Evolutionary conservation across 2,113 vertebrate species (phyloP).

Genomic region (Ailurus styani): DNA sequence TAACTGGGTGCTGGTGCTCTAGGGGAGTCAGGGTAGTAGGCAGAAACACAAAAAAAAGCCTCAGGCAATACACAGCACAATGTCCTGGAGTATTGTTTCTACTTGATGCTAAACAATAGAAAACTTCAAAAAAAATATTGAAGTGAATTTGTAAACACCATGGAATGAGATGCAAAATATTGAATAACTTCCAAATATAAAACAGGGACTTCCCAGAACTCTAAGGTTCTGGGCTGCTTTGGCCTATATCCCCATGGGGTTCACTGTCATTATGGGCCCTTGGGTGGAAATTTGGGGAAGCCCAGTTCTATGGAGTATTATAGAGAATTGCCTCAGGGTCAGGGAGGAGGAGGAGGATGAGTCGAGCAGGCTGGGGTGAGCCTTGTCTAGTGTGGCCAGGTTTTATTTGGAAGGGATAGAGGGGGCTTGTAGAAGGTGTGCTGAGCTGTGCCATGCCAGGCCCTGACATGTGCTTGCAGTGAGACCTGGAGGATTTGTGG

Average conservation of each 20-base stretch:
- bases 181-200: neutral
- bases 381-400: neutral
- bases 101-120: neutral
- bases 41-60: neutral
- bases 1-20: too few species aligned
- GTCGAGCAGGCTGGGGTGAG: neutral
- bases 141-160: neutral
- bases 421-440: neutral
- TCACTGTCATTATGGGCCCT: neutral
- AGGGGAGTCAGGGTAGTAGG: too few species aligned
- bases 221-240: neutral
- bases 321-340: neutral
- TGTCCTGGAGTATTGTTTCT: neutral
- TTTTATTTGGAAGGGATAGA: neutral
- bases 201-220: neutral
- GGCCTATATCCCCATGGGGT: neutral
- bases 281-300: neutral
- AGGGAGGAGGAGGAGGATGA: neutral
- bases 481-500: neutral
- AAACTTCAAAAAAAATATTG: neutral
- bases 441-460: neutral
- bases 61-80: neutral
- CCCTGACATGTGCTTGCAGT: accelerated
- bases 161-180: neutral
- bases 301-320: neutral